Base-by-base conservation (phyloP, 2,113 vertebrate genomes). In the Corvus hawaiiensis region DNA sequence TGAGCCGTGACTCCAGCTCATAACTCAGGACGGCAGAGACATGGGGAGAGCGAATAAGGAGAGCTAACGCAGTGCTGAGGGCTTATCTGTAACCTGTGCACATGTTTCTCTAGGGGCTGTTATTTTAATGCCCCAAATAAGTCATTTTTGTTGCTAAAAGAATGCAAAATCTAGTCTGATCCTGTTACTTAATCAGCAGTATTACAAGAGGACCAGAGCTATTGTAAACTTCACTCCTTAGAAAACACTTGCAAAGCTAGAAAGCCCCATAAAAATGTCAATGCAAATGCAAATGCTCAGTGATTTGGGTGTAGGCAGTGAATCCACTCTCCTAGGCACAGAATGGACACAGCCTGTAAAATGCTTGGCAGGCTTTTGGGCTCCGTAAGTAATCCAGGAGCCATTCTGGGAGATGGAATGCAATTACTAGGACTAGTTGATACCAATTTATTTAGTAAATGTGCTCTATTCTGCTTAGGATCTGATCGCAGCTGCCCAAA, bases 371-470 rank as follows among this genome's bases (percentile, higher is more conserved):
- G 52, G 76, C 69, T 92, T 96, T 92, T 77, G 83, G 80, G 41
- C 69, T 93, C 83, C 83, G 3, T 87, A 95, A 93, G 94, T 95
- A 96, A 96, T 92, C 86, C 90, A 82, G 76, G 46, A 94, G 86
- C 73, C 88, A 92, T 90, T 95, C 92, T 82, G 62, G 90, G 80
- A 95, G 90, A 93, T 61, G 69, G 88, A 97, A 94, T 82, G 93
- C 95, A 97, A 96, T 94, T 93, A 93, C 88, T 62, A 79, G 86
- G 54, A 87, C 86, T 86, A 94, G 88, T 82, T 96, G 88, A 93
- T 94, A 96, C 23, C 95, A 95, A 89, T 96, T 96, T 95, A 87
- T 95, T 95, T 94, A 76, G 88, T 66, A 82, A 90, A 92, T 93
- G 94, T 90, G 61, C 76, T 96, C 91, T 90, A 88, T 95, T 95